These are phyloP conservation scores for Eulithis prunata DNA, from an alignment of 2,888 invertebrate genomes.

Conservation along the genomic window DNA sequence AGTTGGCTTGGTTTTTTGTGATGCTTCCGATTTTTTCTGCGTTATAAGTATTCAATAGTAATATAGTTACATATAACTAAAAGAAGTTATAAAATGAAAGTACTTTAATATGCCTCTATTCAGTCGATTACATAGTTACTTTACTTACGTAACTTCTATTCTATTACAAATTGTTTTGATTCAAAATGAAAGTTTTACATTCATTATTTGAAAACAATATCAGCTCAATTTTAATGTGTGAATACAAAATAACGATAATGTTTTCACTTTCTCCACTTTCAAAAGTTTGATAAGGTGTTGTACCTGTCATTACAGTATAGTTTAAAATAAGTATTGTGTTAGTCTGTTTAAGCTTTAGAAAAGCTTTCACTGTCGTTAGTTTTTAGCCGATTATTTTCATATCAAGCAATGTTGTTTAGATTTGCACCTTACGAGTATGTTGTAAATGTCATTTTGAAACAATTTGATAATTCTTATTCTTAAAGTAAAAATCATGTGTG, in stretches of 20 bases:
- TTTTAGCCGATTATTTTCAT: slow-evolving; percentile 69
- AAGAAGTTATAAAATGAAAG: too few relatives aligned
- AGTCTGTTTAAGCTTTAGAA: slow-evolving; percentile 52
- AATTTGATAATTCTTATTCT: too few relatives aligned
- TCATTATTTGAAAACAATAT: slow-evolving; percentile 35
- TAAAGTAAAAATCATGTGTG: too few relatives aligned
- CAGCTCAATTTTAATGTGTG: slow-evolving; percentile 47
- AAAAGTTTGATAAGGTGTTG: slow-evolving; percentile 72
- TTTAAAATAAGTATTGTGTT: slow-evolving; percentile 47
- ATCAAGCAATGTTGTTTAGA: slow-evolving; percentile 40
- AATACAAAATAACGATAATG: slow-evolving; percentile 52
- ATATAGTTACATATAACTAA: too few relatives aligned
- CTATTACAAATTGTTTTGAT: slow-evolving; percentile 24
- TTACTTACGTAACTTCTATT: slow-evolving; percentile 16
- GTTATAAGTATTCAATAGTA: too few relatives aligned
- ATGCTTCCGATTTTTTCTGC: too few relatives aligned
- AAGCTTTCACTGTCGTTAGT: slow-evolving; percentile 72
- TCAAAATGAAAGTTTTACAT: slow-evolving; percentile 35
- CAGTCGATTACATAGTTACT: too few relatives aligned
- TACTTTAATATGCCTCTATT: too few relatives aligned
- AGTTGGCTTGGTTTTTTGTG: too few relatives aligned
- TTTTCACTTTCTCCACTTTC: slow-evolving; percentile 71
- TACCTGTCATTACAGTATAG: slow-evolving; percentile 72
- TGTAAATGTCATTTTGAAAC: too few relatives aligned
- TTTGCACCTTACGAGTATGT: not conserved